Base-by-base conservation (phyloP, 1,140 invertebrate species). In the Metaphire vulgaris region DNA sequence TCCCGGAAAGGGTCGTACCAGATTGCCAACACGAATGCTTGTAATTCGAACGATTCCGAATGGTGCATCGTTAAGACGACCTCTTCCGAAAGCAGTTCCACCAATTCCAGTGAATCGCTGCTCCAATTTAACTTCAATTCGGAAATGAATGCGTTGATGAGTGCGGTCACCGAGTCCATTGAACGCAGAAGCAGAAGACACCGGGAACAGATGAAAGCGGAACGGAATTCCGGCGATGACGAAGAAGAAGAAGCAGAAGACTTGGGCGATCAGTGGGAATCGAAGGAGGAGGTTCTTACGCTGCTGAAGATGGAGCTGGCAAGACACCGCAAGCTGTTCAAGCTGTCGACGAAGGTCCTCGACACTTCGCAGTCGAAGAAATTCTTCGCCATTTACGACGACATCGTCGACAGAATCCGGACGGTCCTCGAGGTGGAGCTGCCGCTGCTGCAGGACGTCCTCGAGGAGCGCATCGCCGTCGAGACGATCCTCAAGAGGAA, bases 301-400 rank as follows among this genome's bases (percentile, higher is more conserved):
- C 41, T 21, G 41, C 41, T 56, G 14, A 29, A 33, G 30, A 14
- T 28, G 1, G n/a, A 34, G 33, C 14, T 41, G 26, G 33, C 56
- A 26, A 74, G 71, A 34, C 41, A 34, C 21, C 14, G 29, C 31
- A 76, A 73, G 30, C 30, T 76, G 31, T 76, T 74, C 64, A 56
- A 72, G 1, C 29, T 72, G 56, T 41, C 75, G 16, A 73, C 71
- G 70, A 73, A 56, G 26, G 30, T 41, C 1, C 28, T 76, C 14
- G 75, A 76, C 29, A 34, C 56, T 2, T 73, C 70, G 15, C 69
- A 76, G 28, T 73, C 69, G 32, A 76, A 73, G 30, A 76, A 64
- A 2, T 33, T 73, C 0, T 41, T 73, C 29, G 21, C 12, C n/a
- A 31, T 73, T 16, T 76, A 76, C 71, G 71, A 76, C 26, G 30